Percentiles rank a stretch among this genome's conserved stretches.
phyloP scores from a whole-genome alignment of 2,113 vertebrate genomes.

The Antidorcas marsupialis region DNA sequence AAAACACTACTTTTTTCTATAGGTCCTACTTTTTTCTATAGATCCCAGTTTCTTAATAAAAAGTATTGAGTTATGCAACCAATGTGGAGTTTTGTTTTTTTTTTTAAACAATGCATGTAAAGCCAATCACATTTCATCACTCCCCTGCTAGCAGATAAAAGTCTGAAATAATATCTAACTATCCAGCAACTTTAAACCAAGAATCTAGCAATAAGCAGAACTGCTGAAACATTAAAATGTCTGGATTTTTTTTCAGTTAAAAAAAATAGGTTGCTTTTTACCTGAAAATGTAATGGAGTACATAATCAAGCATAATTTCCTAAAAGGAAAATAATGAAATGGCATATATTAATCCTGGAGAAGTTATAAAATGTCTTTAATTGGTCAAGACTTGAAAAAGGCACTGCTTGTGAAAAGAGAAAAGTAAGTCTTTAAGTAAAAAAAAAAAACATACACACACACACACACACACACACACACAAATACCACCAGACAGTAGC shows the following conservation, averaged over 20 bases:
- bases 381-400: not conserved
- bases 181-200: not conserved
- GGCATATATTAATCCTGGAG: not conserved
- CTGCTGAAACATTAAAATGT: not conserved
- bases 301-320: not conserved
- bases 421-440: not conserved
- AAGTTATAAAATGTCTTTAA: not conserved
- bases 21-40: not conserved
- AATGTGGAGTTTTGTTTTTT: not conserved
- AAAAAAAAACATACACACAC: not conserved
- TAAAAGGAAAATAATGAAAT: slow-evolving; percentile 7
- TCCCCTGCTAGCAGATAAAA: not conserved
- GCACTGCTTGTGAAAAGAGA: not conserved
- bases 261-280: not conserved
- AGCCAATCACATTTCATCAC: not conserved
- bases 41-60: not conserved
- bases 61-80: not conserved
- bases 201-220: not conserved
- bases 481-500: not conserved
- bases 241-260: not conserved
- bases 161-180: not conserved
- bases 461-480: not conserved
- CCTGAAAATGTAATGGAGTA: slow-evolving; percentile 12
- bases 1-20: not conserved
- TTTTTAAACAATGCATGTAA: not conserved